A percentile compares a stretch with the other conserved stretches of the same genome.
Evolutionary conservation across 2,888 invertebrate genomes (phyloP).

Genomic region (Eilema depressum): DNA sequence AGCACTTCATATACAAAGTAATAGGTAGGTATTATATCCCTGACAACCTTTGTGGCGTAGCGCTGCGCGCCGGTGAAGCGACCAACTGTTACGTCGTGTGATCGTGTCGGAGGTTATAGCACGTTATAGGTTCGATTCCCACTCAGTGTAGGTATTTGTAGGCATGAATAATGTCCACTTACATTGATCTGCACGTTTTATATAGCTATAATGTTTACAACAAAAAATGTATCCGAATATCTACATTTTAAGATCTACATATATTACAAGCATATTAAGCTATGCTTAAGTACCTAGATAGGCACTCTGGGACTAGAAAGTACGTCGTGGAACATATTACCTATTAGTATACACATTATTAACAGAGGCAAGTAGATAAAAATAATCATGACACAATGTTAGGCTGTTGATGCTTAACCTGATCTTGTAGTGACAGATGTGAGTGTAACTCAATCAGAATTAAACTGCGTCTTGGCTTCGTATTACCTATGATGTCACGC

Average conservation of each 20-base stretch:
- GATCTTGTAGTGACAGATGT: constrained; percentile 13
- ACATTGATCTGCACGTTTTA: no score
- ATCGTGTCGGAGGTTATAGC: no score
- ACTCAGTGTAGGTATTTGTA: not conserved
- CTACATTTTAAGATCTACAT: no score
- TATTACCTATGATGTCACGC: constrained; percentile 42
- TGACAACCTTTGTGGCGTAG: not conserved
- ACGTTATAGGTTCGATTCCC: no score
- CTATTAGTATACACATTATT: not conserved
- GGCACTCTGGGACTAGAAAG: not conserved
- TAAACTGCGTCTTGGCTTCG: constrained; percentile 23
- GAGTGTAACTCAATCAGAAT: constrained; percentile 33
- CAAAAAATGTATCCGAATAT: not conserved
- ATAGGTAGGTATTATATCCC: not conserved
- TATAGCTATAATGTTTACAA: not conserved
- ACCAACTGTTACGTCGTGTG: not conserved
- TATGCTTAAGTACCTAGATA: not conserved
- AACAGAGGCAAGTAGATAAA: not conserved
- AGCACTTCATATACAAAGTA: not conserved
- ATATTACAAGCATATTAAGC: no score
- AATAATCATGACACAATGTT: not conserved
- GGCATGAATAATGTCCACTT: not conserved
- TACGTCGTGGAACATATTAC: not conserved
- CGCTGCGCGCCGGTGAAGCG: not conserved
- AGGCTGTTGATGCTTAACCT: not conserved